Evolutionary conservation across 2,888 invertebrate genomes (phyloP).

Genomic region (Ryuthela nishihirai): DNA sequence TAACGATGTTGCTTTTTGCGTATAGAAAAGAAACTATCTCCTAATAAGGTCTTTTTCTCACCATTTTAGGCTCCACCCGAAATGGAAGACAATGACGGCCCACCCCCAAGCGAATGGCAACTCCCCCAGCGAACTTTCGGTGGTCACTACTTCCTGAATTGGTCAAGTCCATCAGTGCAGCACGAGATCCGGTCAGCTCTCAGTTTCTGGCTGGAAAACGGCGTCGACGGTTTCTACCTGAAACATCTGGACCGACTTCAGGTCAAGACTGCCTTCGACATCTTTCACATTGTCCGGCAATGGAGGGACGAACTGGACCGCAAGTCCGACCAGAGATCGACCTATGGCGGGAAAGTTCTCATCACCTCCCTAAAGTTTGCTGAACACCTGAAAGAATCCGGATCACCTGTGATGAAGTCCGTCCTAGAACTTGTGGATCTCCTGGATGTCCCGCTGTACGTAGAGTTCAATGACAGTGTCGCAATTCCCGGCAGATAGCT

Average conservation of each 20-base stretch:
- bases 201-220: conserved; percentile 63
- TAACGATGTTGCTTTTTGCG: too few species aligned
- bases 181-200: conserved; percentile 60
- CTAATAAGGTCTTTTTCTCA: too few species aligned
- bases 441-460: conserved; percentile 30
- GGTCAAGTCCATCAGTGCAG: conserved; percentile 49
- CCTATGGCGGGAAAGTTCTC: conserved; percentile 26
- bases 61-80: conserved; percentile 17
- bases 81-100: conserved; percentile 29
- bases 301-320: conserved; percentile 41
- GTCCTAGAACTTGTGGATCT: conserved; percentile 15
- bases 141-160: conserved; percentile 53
- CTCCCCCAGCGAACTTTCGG: conserved; percentile 33
- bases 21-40: too few species aligned
- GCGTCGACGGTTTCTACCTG: conserved; percentile 85
- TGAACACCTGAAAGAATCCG: not conserved
- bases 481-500: too few species aligned
- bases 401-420: not conserved
- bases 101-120: conserved; percentile 31
- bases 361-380: conserved; percentile 37
- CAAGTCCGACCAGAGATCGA: conserved; percentile 20
- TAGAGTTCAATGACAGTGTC: too few species aligned
- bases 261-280: conserved; percentile 54
- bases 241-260: conserved; percentile 66
- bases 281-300: conserved; percentile 55